A percentile compares a stretch with the other conserved stretches of the same genome.
phyloP scores from a whole-genome alignment of 2,888 invertebrate genomes.

The Anticlea derivata region DNA sequence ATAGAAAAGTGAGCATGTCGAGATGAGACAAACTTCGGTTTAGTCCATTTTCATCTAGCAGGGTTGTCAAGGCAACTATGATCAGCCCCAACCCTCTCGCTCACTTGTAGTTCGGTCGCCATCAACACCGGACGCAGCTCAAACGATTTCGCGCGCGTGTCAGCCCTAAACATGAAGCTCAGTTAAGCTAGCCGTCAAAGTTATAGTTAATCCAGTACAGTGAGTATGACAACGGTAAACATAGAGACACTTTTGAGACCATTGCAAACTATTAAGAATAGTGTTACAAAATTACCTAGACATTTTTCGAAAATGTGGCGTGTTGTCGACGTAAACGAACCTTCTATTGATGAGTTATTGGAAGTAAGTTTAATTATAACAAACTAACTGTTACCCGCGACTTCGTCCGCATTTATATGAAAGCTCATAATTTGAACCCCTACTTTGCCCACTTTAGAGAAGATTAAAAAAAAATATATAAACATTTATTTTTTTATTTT shows the following conservation, averaged over 20 bases:
- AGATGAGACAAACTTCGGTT: not conserved
- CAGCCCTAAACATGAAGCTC: conserved; percentile 1
- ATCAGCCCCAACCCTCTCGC: conserved; percentile 11
- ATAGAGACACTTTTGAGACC: conserved; percentile 12
- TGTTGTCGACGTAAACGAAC: conserved; percentile 51
- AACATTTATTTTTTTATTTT: no score
- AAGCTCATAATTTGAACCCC: no score
- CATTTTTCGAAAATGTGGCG: conserved; percentile 71
- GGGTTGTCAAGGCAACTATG: conserved; percentile 2
- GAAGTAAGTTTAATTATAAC: conserved; percentile 53
- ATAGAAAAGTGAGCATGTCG: no score
- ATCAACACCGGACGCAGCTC: conserved; percentile 10
- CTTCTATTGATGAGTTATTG: conserved; percentile 59
- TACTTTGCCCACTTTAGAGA: no score
- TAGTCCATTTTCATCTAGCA: not conserved
- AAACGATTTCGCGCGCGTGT: conserved; percentile 11
- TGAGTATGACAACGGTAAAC: conserved; percentile 6
- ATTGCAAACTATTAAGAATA: conserved; percentile 60
- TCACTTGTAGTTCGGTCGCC: conserved; percentile 17
- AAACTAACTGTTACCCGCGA: no score
- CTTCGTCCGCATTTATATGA: no score
- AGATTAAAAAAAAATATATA: no score
- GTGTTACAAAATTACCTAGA: conserved; percentile 61
- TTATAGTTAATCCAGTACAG: conserved; percentile 8
- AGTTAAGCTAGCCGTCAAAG: conserved; percentile 3